A percentile compares a stretch with the other conserved stretches of the same genome.
Conservation (phyloP, 2,797 vertebrate genomes). For the Poecilia wingei region DNA sequence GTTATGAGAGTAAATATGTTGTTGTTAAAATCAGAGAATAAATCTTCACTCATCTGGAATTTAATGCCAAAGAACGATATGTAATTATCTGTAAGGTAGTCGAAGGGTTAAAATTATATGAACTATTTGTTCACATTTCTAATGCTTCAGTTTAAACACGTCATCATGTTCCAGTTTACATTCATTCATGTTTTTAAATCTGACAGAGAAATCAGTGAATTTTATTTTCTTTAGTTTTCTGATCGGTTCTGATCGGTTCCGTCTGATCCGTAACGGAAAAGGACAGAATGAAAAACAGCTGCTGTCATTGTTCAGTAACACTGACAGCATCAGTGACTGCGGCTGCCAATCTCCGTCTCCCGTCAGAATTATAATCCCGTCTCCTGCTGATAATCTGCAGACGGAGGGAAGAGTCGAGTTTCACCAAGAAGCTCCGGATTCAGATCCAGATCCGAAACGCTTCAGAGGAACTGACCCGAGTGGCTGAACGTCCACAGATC, state of each 20-base stretch:
- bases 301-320: constrained; percentile 16
- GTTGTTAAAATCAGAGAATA: not conserved
- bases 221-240: too few relatives aligned
- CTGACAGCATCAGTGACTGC: constrained; percentile 8
- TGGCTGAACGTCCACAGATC: not conserved
- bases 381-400: constrained; percentile 37
- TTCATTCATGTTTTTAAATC: too few relatives aligned
- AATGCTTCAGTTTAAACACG: too few relatives aligned
- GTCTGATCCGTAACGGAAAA: too few relatives aligned
- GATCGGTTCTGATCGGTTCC: too few relatives aligned
- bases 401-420: constrained; percentile 38
- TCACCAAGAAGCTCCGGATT: constrained; percentile 20
- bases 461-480: not conserved
- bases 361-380: constrained; percentile 43
- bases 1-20: not conserved
- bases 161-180: too few relatives aligned
- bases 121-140: too few relatives aligned
- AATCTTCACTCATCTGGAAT: not conserved
- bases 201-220: too few relatives aligned
- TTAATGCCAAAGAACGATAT: not conserved
- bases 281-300: too few relatives aligned
- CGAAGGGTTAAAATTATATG: too few relatives aligned
- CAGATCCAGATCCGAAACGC: constrained; percentile 17
- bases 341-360: constrained; percentile 35
- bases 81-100: not conserved